These are phyloP conservation scores for Notothenia rossii DNA, from an alignment of 2,113 vertebrate genomes.

Conservation along the genomic window DNA sequence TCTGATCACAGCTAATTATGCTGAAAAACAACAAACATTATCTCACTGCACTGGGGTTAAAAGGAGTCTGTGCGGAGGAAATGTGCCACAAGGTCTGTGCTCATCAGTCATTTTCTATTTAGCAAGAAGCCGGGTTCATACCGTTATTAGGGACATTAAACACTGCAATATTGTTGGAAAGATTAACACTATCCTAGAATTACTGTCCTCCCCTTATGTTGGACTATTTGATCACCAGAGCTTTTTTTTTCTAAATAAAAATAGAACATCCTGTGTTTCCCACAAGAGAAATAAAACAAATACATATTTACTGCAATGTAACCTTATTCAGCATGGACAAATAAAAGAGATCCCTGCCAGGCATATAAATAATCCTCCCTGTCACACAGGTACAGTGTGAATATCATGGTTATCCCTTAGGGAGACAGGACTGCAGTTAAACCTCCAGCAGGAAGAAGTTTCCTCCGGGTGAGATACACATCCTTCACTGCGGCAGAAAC, in stretches of 20 bases:
- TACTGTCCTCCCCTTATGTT: slow-evolving; percentile 22
- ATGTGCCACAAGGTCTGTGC: slow-evolving; percentile 47
- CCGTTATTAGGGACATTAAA: slow-evolving; percentile 30
- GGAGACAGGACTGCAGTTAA: slow-evolving; percentile 58
- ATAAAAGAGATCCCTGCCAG: neutral
- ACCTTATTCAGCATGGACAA: slow-evolving; percentile 4
- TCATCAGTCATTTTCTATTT: slow-evolving; percentile 47
- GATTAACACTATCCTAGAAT: slow-evolving; percentile 46
- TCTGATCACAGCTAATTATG: slow-evolving; percentile 62
- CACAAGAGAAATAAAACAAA: neutral
- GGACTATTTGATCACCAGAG: slow-evolving; percentile 3
- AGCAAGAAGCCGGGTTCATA: slow-evolving; percentile 19
- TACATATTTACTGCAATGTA: slow-evolving; percentile 12
- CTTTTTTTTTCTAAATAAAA: slow-evolving; percentile 30
- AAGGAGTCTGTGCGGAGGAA: slow-evolving; percentile 49
- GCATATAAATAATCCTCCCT: slow-evolving; percentile 33
- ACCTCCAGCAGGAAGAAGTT: slow-evolving; percentile 53
- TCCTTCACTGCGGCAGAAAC: slow-evolving; percentile 61
- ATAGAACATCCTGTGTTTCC: slow-evolving; percentile 1
- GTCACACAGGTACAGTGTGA: slow-evolving; percentile 23
- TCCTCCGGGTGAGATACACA: slow-evolving; percentile 60
- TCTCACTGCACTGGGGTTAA: slow-evolving; percentile 43
- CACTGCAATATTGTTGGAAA: slow-evolving; percentile 30
- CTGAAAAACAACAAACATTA: slow-evolving; percentile 66
- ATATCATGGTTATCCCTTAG: slow-evolving; percentile 29